These are phyloP conservation scores for Hyposoter didymator DNA, from an alignment of 2,888 invertebrate species.

Conservation along the genomic window DNA sequence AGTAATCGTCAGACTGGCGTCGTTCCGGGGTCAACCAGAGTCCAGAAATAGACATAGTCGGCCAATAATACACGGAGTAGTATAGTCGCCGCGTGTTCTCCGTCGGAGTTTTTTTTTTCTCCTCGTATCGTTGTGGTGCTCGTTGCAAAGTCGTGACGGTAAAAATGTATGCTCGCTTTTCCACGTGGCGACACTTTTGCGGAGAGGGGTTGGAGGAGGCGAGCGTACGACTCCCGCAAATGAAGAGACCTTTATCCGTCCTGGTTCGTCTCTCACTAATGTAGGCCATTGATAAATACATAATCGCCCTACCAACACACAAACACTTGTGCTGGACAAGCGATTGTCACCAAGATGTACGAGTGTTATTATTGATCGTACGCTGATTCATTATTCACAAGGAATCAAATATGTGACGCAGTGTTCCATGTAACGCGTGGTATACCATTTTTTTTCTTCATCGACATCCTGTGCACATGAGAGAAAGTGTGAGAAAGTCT, in stretches of 20 bases:
- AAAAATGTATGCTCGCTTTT: slow-evolving; percentile 25
- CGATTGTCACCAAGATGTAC: slow-evolving; percentile 71
- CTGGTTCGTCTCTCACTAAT: slow-evolving; percentile 67
- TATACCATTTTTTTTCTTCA: slow-evolving; percentile 1
- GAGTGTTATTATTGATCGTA: slow-evolving; percentile 78
- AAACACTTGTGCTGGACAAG: slow-evolving; percentile 26
- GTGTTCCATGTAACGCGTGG: not conserved
- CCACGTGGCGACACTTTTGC: slow-evolving; percentile 22
- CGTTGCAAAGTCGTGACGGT: slow-evolving; percentile 43
- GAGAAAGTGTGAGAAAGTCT: not conserved
- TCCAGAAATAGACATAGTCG: slow-evolving; percentile 61
- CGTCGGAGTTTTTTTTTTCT: not conserved
- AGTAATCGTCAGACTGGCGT: slow-evolving; percentile 60
- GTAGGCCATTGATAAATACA: slow-evolving; percentile 73
- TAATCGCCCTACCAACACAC: slow-evolving; percentile 64
- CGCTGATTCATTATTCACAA: slow-evolving; percentile 79
- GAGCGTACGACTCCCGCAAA: slow-evolving; percentile 33
- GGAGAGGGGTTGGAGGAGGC: not conserved
- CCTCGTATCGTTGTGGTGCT: slow-evolving; percentile 38
- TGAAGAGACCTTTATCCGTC: slow-evolving; percentile 41
- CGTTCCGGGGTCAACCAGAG: slow-evolving; percentile 61
- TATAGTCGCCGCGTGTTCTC: not conserved
- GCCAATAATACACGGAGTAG: slow-evolving; percentile 58
- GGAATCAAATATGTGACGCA: slow-evolving; percentile 65
- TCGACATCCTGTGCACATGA: not conserved